Evolutionary conservation across 2,888 invertebrate genomes (phyloP), one percentile per base, ranked within the genome.

Genomic region (Ormia ochracea): DNA sequence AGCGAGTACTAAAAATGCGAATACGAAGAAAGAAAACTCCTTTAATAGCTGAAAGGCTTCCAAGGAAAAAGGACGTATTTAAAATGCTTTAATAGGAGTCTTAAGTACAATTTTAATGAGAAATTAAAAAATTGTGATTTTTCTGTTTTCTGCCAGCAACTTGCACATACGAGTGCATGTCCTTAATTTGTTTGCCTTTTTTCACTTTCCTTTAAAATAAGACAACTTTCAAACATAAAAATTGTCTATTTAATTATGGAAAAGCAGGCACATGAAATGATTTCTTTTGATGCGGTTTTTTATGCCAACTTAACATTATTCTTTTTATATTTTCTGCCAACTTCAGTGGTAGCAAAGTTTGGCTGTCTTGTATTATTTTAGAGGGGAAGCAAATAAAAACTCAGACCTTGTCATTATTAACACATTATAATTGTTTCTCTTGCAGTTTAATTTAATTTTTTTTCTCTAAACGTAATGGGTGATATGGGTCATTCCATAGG

Each of bases 191-290:
- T 10, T 61, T 59, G 33, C 31, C 5, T 56, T 45, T 36, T 26
- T 36, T 33, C 33, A n/a, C 3, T 43, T 36, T n/a, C 56, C 21
- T 48, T 14, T 1, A 17, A 54, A 76, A 48, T 63, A 69, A 68
- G 66, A 59, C 14, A 52, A 63, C 28, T 41, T 41, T 31, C 4
- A 26, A 5, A 31, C 9, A 43, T 0, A 54, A 33, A 63, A 19
- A 45, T 28, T 63, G 14, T 63, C 48, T 48, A 65, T 74, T 50
- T 74, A 74, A 74, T 74, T 65, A 58, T 50, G n/a, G 28, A 23
- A 14, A 45, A 41, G 12, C 41, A 23, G 21, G 61, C 76, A 41
- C 85, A 86, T 86, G 87, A 87, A 87, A 68, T 66, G 41, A 80
- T 80, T 76, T 76, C 80, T 80, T 80, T 80, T 80, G 80, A 80